Percentiles rank a stretch among this genome's conserved stretches.
Conservation (phyloP, 2,888 invertebrate genomes). For the Lithodes maja region DNA sequence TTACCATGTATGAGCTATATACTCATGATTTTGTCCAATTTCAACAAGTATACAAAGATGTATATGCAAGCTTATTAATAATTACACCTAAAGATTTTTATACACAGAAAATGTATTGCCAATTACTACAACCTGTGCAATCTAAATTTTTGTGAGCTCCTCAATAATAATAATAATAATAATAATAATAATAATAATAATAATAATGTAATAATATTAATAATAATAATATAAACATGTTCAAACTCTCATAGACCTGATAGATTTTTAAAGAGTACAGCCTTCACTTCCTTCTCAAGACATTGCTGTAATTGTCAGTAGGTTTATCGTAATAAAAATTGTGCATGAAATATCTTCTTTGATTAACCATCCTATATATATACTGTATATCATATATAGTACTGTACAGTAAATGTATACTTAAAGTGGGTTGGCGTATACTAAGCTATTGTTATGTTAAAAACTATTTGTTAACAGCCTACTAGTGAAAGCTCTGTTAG, state of each 20-base stretch:
- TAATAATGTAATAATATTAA: not conserved
- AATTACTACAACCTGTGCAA: conserved; percentile 1
- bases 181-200: no score
- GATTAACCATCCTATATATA: no score
- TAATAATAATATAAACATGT: conserved; percentile 43
- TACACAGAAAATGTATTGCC: not conserved
- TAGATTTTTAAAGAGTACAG: conserved; percentile 45
- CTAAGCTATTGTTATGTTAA: no score
- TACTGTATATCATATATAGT: no score
- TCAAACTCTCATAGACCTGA: conserved; percentile 56
- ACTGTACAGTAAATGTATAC: no score
- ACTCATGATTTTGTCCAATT: conserved; percentile 3
- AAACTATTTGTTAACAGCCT: no score
- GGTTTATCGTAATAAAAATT: conserved; percentile 61
- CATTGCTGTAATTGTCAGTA: conserved; percentile 62
- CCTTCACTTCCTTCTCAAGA: conserved; percentile 50
- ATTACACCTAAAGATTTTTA: conserved; percentile 18
- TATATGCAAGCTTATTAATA: conserved; percentile 40
- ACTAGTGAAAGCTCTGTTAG: no score
- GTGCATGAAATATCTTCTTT: conserved; percentile 42
- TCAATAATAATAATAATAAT: not conserved
- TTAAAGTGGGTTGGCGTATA: no score
- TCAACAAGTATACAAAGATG: conserved; percentile 15
- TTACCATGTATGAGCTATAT: conserved; percentile 20
- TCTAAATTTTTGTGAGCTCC: not conserved